Base-by-base conservation (phyloP, 2,113 vertebrate species). In the Archilochus colubris region DNA sequence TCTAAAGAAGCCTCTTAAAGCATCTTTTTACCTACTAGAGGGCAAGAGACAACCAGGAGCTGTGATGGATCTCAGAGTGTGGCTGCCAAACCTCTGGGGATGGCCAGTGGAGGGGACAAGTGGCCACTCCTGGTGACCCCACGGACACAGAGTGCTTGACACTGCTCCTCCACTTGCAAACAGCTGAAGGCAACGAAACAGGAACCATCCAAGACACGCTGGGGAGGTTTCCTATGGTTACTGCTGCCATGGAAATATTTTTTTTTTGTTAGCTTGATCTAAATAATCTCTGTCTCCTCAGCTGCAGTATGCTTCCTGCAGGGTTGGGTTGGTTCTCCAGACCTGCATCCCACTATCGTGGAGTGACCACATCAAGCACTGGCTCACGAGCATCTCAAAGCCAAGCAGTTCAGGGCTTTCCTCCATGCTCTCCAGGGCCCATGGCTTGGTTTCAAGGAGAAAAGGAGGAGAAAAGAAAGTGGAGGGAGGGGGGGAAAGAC, bases 171-270 rank as follows among this genome's bases (percentile, higher is more conserved):
- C 2, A 2, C 40, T 57, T 59, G 91, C 95, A 92, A 95, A 88
- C 91, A 74, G 88, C 92, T 64, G 55, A 96, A 94, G 85, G 74
- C 84, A 55, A 70, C 78, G 58, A 69, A 93, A 82, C 44, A 18
- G 68, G 84, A 93, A 57, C 75, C 46, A 88, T 62, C 86, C 90
- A 43, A 92, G 94, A 97, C 95, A 93, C 17, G 25, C 91, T 94
- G 68, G 87, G 93, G 95, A 97, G 94, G 97, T 97, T 97, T 98
- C 97, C 97, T 97, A 97, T 98, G 97, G 97, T 98, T 97, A 98
- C 97, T 84, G 98, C 98, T 98, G 95, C 97, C 93, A 98, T 98
- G 97, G 97, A 98, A 97, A 98, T 98, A 25, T 82, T 92, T 91
- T 95, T 91, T 94, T 91, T 94, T 96, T 93, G 91, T 95, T 96